Conservation (phyloP, 2,113 vertebrate species). For the Empidonax traillii region DNA sequence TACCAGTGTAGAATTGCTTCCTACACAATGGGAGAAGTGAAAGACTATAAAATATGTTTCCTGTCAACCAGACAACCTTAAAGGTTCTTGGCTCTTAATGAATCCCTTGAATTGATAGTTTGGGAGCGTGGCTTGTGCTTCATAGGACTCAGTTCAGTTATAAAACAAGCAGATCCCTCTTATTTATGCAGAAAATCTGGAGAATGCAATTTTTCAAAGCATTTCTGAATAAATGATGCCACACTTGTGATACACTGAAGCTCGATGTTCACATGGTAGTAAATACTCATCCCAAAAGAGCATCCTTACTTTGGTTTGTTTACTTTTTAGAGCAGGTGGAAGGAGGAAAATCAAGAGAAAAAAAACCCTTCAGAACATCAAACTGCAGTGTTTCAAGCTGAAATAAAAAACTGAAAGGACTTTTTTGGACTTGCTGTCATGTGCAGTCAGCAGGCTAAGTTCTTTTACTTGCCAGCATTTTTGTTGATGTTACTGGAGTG, state of each 20-base stretch:
- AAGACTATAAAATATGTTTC: conserved; percentile 39
- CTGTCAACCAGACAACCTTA: conserved; percentile 44
- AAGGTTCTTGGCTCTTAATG: conserved; percentile 26
- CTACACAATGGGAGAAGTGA: conserved; percentile 15
- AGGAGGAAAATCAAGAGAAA: not conserved
- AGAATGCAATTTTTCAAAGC: not conserved
- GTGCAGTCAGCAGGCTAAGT: not conserved
- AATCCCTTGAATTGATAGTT: conserved; percentile 35
- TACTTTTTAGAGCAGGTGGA: not conserved
- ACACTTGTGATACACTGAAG: not conserved
- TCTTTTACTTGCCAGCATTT: not conserved
- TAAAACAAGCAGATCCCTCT: conserved; percentile 9
- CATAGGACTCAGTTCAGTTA: not conserved
- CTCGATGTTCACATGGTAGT: not conserved
- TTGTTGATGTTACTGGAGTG: not conserved
- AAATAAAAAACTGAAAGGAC: not conserved
- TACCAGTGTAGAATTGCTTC: conserved; percentile 30
- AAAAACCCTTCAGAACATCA: not conserved
- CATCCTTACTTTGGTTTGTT: not conserved
- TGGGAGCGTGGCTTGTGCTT: not conserved
- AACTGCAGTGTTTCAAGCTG: not conserved
- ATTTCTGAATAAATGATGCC: conserved; percentile 7
- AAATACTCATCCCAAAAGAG: not conserved
- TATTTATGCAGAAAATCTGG: conserved; percentile 28
- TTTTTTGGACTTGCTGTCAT: not conserved